Evolutionary conservation across 2,888 invertebrate species (phyloP).

Genomic region (Dimorphilus gyrociliatus): DNA sequence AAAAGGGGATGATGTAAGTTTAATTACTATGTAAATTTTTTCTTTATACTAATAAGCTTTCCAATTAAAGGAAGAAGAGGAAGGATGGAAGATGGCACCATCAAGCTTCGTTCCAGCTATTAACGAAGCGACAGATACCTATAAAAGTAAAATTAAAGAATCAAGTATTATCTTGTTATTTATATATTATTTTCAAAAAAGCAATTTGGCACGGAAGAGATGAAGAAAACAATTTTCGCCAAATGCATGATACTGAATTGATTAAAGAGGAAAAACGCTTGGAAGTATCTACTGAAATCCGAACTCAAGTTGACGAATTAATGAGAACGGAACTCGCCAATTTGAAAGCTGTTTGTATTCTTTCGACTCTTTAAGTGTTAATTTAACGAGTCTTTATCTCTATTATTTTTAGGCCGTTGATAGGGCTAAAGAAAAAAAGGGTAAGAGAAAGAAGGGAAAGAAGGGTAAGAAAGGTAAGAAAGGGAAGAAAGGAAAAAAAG

Average conservation of each 20-base stretch:
- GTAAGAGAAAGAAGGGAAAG: slow-evolving; percentile 45
- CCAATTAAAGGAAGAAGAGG: slow-evolving; percentile 31
- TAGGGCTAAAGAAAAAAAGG: slow-evolving; percentile 35
- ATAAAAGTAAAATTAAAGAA: slow-evolving; percentile 19
- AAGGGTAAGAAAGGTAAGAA: slow-evolving; percentile 49
- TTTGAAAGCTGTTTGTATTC: slow-evolving; percentile 47
- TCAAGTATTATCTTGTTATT: neutral
- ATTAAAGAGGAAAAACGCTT: slow-evolving; percentile 64
- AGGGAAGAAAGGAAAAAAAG: slow-evolving; percentile 69
- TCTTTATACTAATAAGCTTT: neutral
- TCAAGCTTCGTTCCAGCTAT: slow-evolving; percentile 33
- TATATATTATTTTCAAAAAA: slow-evolving; percentile 8
- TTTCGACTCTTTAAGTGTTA: no score
- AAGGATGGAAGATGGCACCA: slow-evolving; percentile 37
- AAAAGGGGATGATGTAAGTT: slow-evolving; percentile 38
- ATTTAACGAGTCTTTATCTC: no score
- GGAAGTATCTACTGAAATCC: slow-evolving; percentile 63
- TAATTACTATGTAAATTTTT: neutral
- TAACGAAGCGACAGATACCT: slow-evolving; percentile 25
- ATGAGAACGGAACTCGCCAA: slow-evolving; percentile 46
- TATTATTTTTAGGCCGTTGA: slow-evolving; percentile 29
- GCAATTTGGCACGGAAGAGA: slow-evolving; percentile 68
- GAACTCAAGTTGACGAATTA: slow-evolving; percentile 52
- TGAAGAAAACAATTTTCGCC: slow-evolving; percentile 54
- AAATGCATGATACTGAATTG: slow-evolving; percentile 62